Evolutionary conservation across 2,888 invertebrate species (phyloP).

Genomic region (Limnephilus lunatus): DNA sequence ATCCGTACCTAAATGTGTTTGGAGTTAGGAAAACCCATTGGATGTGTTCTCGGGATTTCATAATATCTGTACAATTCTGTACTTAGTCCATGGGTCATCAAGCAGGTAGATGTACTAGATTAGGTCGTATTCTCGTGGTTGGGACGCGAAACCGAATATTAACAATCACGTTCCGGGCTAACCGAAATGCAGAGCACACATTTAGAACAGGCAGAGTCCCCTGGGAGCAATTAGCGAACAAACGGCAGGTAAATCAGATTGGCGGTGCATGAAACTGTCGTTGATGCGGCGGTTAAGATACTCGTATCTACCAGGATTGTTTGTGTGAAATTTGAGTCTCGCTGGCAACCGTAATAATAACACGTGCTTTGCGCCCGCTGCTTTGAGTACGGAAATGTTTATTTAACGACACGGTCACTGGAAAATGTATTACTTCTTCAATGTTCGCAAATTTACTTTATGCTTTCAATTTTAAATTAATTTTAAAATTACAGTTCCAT

Average conservation of each 20-base stretch:
- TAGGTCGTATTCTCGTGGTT: conserved; percentile 32
- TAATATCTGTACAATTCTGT: not conserved
- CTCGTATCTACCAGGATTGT: not conserved
- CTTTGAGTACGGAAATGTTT: not conserved
- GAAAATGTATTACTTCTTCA: not conserved
- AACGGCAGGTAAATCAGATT: conserved; percentile 31
- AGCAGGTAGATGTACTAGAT: not conserved
- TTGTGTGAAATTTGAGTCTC: not conserved
- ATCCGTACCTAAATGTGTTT: not conserved
- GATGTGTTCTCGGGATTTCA: not conserved
- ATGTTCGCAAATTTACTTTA: not conserved
- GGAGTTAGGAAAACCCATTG: not conserved
- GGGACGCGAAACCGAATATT: conserved; percentile 33
- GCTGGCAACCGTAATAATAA: not conserved
- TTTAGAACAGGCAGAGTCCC: conserved; percentile 18
- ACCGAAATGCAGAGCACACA: conserved; percentile 25
- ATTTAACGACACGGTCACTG: not conserved
- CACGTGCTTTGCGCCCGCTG: not conserved
- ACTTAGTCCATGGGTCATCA: not conserved
- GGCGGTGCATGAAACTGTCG: conserved; percentile 3
- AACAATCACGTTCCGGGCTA: conserved; percentile 39
- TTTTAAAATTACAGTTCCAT: too few relatives aligned
- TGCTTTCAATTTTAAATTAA: too few relatives aligned
- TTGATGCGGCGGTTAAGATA: not conserved
- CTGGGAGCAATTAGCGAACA: conserved; percentile 18